These are phyloP conservation scores for Coendou prehensilis DNA, from an alignment of 2,797 vertebrate species.

Conservation along the genomic window DNA sequence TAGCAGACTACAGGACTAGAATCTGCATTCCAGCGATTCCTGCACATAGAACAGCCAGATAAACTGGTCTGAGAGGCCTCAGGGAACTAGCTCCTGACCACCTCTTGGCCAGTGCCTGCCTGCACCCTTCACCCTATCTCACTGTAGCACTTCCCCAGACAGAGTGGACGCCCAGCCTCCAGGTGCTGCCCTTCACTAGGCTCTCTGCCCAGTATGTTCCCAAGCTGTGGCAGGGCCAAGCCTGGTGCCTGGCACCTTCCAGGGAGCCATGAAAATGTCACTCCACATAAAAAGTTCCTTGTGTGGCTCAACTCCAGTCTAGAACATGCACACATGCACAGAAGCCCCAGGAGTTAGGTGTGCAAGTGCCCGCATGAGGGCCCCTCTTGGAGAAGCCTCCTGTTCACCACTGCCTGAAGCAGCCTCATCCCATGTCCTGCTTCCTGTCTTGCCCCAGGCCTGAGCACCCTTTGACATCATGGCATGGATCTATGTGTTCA, in stretches of 20 bases:
- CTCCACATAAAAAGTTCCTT: neutral
- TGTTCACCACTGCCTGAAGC: neutral
- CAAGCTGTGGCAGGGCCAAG: neutral
- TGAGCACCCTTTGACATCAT: neutral
- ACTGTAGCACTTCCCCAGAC: neutral
- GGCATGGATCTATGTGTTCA: neutral
- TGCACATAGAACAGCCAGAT: fast-evolving
- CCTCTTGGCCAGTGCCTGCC: no score
- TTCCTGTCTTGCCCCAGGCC: neutral
- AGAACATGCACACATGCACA: neutral
- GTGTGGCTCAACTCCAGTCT: neutral
- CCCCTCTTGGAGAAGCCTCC: neutral
- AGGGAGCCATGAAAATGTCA: neutral
- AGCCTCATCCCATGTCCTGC: neutral
- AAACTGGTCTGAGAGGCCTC: neutral
- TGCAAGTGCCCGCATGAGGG: neutral
- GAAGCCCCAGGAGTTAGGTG: no score
- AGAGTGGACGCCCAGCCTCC: neutral
- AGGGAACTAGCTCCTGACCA: neutral
- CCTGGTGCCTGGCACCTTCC: neutral
- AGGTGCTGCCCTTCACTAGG: neutral
- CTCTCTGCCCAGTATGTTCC: neutral
- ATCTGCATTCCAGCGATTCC: no score
- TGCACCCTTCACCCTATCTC: neutral
- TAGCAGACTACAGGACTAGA: neutral